These are phyloP conservation scores for Cryptoblepharus egeriae DNA, from an alignment of 2,797 vertebrate genomes.

Conservation along the genomic window DNA sequence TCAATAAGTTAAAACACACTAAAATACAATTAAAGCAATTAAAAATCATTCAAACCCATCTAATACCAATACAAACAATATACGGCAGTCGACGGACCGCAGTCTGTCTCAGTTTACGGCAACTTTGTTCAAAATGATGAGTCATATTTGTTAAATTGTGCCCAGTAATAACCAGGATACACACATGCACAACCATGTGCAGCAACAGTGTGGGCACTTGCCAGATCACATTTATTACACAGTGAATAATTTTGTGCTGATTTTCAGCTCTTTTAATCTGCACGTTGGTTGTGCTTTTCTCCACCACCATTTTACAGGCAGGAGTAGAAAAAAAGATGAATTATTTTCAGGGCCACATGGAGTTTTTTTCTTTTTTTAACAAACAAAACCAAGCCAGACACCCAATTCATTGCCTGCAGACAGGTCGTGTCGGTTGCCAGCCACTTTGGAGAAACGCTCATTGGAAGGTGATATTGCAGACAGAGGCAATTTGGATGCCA, in stretches of 20 bases:
- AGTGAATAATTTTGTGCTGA: conserved; percentile 16
- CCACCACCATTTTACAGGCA: conserved; percentile 44
- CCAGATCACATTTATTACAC: neutral
- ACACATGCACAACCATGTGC: neutral
- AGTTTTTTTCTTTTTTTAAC: neutral
- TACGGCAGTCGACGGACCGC: too few species aligned
- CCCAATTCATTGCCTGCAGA: conserved; percentile 41
- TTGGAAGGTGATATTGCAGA: conserved; percentile 48
- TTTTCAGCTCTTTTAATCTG: conserved; percentile 26
- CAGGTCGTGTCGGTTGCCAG: conserved; percentile 39
- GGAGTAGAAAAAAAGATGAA: conserved; percentile 28
- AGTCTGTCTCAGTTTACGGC: neutral
- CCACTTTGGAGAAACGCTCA: conserved; percentile 22
- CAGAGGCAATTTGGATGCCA: conserved; percentile 29
- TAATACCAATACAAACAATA: too few species aligned
- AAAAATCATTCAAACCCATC: too few species aligned
- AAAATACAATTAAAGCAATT: too few species aligned
- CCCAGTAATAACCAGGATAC: neutral
- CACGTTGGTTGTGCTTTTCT: conserved; percentile 33
- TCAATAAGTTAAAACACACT: too few species aligned
- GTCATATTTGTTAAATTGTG: conserved; percentile 22
- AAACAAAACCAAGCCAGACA: conserved; percentile 35
- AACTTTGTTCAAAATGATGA: neutral
- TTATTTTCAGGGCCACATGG: conserved; percentile 31
- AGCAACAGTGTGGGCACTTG: conserved; percentile 5